These are phyloP conservation scores for Oreotragus oreotragus DNA, from an alignment of 2,113 vertebrate species.

Conservation along the genomic window DNA sequence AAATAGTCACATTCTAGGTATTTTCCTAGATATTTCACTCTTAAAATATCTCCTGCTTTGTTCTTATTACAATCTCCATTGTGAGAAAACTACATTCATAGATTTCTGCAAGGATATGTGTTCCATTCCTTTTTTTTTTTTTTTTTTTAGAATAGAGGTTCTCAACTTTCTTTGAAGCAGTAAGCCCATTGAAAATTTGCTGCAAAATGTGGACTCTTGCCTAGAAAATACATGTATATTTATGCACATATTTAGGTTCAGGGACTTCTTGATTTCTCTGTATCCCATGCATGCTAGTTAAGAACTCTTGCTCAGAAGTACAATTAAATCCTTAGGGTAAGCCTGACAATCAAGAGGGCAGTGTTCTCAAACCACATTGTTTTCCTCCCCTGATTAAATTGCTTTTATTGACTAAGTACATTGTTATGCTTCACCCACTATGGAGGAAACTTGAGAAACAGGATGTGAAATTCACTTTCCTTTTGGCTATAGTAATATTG, in stretches of 20 bases:
- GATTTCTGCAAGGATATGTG: background rate
- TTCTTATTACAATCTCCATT: background rate
- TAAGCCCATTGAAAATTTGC: background rate
- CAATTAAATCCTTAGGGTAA: background rate
- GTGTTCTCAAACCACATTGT: background rate
- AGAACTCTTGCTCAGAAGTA: background rate
- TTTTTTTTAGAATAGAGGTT: background rate
- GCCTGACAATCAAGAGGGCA: background rate
- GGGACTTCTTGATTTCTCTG: background rate
- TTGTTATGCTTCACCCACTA: background rate
- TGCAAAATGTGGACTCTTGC: background rate
- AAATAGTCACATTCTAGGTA: background rate
- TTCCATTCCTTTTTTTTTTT: background rate
- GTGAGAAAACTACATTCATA: background rate
- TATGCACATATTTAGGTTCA: background rate
- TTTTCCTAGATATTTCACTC: background rate
- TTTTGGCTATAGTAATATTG: background rate
- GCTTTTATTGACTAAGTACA: background rate
- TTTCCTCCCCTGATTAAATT: background rate
- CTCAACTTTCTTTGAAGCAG: background rate
- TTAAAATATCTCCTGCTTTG: background rate
- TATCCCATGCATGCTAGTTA: background rate
- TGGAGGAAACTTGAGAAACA: background rate
- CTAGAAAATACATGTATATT: background rate
- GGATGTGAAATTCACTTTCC: background rate